These are phyloP conservation scores for Leptinotarsa defecta DNA, from an alignment of 1,140 invertebrate species.

Conservation along the genomic window DNA sequence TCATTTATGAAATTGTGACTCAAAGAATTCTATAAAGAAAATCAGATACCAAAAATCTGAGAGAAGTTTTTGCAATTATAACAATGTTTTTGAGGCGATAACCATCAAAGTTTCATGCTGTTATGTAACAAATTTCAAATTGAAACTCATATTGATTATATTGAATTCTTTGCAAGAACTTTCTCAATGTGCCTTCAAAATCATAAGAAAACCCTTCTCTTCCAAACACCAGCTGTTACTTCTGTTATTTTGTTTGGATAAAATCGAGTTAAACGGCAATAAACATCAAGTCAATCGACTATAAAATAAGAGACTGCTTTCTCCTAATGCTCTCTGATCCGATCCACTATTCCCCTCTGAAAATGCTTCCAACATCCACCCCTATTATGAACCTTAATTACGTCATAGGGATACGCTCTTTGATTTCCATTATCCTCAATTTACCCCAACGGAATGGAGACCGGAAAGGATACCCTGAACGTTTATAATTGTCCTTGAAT, in stretches of 20 bases:
- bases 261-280: slow-evolving; percentile 14
- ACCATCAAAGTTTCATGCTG: no score
- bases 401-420: slow-evolving; percentile 35
- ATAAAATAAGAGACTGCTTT: slow-evolving; percentile 18
- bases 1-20: no score
- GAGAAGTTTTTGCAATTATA: no score
- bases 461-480: not conserved
- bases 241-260: slow-evolving; percentile 4
- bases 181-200: no score
- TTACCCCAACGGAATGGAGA: slow-evolving; percentile 4
- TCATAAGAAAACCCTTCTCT: no score
- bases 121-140: no score
- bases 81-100: no score
- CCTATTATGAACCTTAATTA: slow-evolving; percentile 34
- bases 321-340: slow-evolving; percentile 11
- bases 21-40: no score
- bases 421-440: slow-evolving; percentile 35
- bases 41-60: no score
- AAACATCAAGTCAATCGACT: slow-evolving; percentile 20
- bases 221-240: not conserved
- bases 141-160: no score
- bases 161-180: no score
- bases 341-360: not conserved
- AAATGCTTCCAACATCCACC: slow-evolving; percentile 20
- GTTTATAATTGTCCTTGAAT: no score